Conservation (phyloP, 2,888 invertebrate genomes). For the Megaustenia siamemsis region DNA sequence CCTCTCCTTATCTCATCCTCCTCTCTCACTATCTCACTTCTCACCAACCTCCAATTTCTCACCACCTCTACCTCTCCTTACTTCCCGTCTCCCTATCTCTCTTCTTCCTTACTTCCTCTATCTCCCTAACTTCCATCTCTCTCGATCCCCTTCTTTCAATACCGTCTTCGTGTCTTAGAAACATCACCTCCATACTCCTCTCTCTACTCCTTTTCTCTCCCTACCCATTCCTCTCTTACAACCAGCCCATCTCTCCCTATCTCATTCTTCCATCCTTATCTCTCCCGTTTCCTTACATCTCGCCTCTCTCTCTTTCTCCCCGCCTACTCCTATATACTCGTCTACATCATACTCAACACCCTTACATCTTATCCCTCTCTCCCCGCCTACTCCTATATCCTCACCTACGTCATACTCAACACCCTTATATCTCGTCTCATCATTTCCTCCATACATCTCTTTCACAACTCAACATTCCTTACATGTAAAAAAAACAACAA, state of each 20-base stretch:
- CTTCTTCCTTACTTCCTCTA: background rate
- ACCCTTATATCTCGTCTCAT: background rate
- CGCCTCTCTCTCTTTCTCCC: constrained; percentile 36
- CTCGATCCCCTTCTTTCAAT: too few relatives aligned
- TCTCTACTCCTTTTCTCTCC: background rate
- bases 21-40: constrained; percentile 30
- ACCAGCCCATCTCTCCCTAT: background rate
- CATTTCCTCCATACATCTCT: background rate
- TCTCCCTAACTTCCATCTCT: too few relatives aligned
- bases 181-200: too few relatives aligned
- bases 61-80: constrained; percentile 8
- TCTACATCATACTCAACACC: background rate
- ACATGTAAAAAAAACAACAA: background rate
- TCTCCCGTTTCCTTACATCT: too few relatives aligned
- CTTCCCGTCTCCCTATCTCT: too few relatives aligned
- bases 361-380: background rate
- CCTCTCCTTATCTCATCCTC: background rate
- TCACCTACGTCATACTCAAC: background rate
- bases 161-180: too few relatives aligned
- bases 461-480: background rate
- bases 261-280: background rate
- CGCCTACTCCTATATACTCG: background rate
- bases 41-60: too few relatives aligned
- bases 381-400: background rate
- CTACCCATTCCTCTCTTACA: background rate